Evolutionary conservation across 1,140 invertebrate species (phyloP).

Genomic region (Dendrolimus kikuchii): DNA sequence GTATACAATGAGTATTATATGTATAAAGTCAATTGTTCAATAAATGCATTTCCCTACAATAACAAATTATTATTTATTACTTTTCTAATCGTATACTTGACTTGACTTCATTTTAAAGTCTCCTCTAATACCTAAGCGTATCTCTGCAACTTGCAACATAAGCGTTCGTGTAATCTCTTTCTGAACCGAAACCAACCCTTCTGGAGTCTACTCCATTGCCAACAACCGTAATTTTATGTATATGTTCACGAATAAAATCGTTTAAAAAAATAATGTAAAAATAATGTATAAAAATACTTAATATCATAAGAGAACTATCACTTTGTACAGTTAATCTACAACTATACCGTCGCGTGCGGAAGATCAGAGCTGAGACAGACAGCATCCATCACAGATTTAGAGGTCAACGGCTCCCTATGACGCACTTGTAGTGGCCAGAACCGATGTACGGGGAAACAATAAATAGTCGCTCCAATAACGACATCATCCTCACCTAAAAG

Average conservation of each 20-base stretch:
- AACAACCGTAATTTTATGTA: conserved; percentile 56
- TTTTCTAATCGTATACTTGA: conserved; percentile 56
- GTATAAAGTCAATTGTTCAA: conserved; percentile 51
- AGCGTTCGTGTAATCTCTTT: conserved; percentile 27
- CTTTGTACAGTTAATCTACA: conserved; percentile 63
- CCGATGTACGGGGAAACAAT: no score
- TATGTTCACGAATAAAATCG: conserved; percentile 58
- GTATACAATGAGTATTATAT: conserved; percentile 67
- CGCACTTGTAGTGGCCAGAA: no score
- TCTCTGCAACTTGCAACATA: conserved; percentile 31
- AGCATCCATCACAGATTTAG: conserved; percentile 17
- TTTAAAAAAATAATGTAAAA: conserved; percentile 64
- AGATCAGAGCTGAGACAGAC: conserved; percentile 32
- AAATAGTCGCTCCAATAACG: no score
- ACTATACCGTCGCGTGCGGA: conserved; percentile 48
- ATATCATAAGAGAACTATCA: conserved; percentile 69
- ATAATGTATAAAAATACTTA: conserved; percentile 71
- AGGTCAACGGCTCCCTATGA: conserved; percentile 1
- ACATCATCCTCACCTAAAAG: conserved; percentile 4
- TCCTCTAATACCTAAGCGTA: conserved; percentile 20
- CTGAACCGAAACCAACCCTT: conserved; percentile 44
- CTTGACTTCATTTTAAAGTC: conserved; percentile 40
- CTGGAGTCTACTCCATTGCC: conserved; percentile 27
- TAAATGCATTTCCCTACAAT: conserved; percentile 60
- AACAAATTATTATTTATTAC: conserved; percentile 48